Conservation (phyloP, 2,113 vertebrate species). For the Corapipo altera region DNA sequence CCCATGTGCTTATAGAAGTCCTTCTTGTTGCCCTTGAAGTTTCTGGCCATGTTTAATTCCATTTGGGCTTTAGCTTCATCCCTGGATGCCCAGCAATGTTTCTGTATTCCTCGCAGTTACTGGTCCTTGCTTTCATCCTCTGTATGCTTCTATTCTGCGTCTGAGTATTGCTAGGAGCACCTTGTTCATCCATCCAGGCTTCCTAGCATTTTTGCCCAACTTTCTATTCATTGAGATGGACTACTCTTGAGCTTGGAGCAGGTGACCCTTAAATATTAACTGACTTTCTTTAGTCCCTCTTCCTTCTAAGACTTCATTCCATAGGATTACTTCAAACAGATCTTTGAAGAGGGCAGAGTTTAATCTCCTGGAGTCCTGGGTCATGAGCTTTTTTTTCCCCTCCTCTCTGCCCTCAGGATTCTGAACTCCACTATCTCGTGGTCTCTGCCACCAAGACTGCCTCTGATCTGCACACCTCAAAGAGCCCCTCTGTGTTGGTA, state of each 20-base stretch:
- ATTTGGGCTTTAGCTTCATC: background rate
- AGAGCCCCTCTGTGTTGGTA: rapidly evolving
- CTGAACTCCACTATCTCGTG: background rate
- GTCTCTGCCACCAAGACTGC: background rate
- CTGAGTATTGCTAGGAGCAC: background rate
- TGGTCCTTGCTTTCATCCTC: background rate
- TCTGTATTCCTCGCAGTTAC: background rate
- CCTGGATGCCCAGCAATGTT: background rate
- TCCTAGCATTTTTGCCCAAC: background rate
- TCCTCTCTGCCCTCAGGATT: background rate
- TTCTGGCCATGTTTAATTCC: background rate
- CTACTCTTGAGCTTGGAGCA: background rate
- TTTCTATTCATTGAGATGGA: background rate
- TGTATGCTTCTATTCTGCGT: background rate
- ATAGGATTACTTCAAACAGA: background rate
- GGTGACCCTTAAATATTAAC: background rate
- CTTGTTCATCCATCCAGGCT: background rate
- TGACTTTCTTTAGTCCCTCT: background rate
- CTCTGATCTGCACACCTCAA: background rate
- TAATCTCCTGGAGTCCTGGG: background rate
- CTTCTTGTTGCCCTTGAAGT: background rate
- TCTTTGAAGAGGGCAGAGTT: background rate
- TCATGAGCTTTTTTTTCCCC: background rate
- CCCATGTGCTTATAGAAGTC: background rate
- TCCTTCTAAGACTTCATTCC: background rate